Percentiles rank a stretch among this genome's conserved stretches.
phyloP scores from a whole-genome alignment of 2,797 vertebrate species.

The Myotis planiceps region DNA sequence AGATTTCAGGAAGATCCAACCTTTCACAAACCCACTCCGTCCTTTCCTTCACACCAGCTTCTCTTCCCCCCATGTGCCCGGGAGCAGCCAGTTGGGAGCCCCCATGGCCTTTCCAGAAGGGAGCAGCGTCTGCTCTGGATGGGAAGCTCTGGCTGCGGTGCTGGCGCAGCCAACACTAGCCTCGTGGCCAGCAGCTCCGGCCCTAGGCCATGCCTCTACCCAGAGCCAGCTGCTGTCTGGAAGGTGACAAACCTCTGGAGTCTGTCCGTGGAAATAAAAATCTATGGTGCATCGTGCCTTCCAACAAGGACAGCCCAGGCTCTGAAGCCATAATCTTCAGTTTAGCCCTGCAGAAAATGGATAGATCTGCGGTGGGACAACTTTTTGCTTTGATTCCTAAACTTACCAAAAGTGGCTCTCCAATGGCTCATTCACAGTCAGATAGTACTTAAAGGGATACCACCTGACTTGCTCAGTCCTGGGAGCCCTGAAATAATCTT shows the following conservation, averaged over 20 bases:
- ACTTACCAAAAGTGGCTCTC: slow-evolving; percentile 61
- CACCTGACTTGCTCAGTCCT: neutral
- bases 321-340: neutral
- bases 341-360: neutral
- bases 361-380: neutral
- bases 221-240: slow-evolving; percentile 71
- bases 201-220: slow-evolving; percentile 42
- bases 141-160: neutral
- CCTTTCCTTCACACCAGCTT: neutral
- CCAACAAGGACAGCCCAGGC: slow-evolving; percentile 56
- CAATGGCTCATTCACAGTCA: neutral
- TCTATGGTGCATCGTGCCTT: slow-evolving; percentile 56
- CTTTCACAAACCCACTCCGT: neutral
- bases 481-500: neutral
- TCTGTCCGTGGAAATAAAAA: slow-evolving; percentile 62
- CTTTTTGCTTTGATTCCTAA: slow-evolving; percentile 50
- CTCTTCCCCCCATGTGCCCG: neutral
- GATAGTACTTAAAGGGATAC: neutral
- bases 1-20: neutral
- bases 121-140: neutral
- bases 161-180: slow-evolving; percentile 49
- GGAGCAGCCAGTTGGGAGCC: neutral
- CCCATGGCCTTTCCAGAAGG: neutral
- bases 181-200: slow-evolving; percentile 31
- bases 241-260: slow-evolving; percentile 70